Base-by-base conservation (phyloP, 2,797 vertebrate genomes). In the Antennarius maculatus region DNA sequence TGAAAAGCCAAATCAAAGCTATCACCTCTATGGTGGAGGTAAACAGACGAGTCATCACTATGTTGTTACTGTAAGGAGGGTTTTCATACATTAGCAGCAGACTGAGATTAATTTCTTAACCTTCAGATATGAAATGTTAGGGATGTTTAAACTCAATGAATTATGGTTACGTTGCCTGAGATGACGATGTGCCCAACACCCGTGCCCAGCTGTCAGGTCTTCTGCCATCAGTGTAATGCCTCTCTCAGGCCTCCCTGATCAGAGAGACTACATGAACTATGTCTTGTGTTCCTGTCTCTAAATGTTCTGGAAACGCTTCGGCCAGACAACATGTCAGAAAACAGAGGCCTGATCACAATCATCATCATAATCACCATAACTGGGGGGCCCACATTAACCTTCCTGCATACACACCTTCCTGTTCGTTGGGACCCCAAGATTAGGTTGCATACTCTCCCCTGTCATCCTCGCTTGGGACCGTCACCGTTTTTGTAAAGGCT, bases 401-500 rank as follows among this genome's bases (percentile, higher is more conserved):
- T 31, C 55, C 41, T 1, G 13, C 65, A 72, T 42, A 69, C 54
- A 70, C 65, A 68, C 57, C 56, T 66, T 83, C 71, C 68, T 79
- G 54, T 81, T 82, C 70, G 49, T 62, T 47, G 57, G 69, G 60
- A 74, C 67, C 59, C 56, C 10, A 15, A 83, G 74, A 79, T 84
- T 79, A 49, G 62, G 81, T 83, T 77, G 69, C 86, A 84, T 74
- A 73, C 31, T 69, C 56, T 39, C 46, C 62, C 56, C 72, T 27
- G 3, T 69, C 76, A 50, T 60, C 54, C 17, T 66, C 50, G 47
- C 76, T 88, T 63, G 69, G 76, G 75, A 72, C 72, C 51, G 72
- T 88, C 82, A 79, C 61, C 80, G 78, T 77, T 72, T 83, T 84
- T 78, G 78, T 86, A 73, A 79, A 79, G 68, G 74, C 80, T 89